These are phyloP conservation scores for Sebastes kiyomatsui DNA, from an alignment of 2,797 vertebrate species.

Conservation along the genomic window DNA sequence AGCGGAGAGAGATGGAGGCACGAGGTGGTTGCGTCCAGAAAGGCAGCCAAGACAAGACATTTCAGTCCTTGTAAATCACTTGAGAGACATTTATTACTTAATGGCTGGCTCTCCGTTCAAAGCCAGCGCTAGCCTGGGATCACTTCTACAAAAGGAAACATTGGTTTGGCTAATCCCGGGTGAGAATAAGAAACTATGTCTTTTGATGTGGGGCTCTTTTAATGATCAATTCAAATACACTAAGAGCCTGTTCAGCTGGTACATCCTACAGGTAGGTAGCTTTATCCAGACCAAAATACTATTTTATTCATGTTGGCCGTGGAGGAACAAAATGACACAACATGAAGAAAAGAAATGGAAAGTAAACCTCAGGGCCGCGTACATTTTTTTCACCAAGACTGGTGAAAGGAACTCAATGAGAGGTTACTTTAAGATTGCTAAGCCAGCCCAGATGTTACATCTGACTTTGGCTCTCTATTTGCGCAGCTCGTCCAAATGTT, in stretches of 20 bases:
- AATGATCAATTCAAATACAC: background rate
- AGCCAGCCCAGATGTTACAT: background rate
- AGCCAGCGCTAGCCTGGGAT: background rate
- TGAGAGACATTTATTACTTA: conserved; percentile 32
- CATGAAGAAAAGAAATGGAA: background rate
- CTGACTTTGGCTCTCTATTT: background rate
- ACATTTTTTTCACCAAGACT: background rate
- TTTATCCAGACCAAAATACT: background rate
- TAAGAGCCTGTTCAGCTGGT: background rate
- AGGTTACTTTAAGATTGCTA: background rate
- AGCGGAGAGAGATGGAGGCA: conserved; percentile 10
- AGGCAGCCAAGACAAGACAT: conserved; percentile 47
- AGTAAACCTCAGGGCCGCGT: background rate
- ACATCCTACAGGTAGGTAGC: background rate
- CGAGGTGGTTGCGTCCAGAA: conserved; percentile 10
- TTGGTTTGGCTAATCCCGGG: background rate
- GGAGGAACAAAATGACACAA: background rate
- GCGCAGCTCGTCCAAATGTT: background rate
- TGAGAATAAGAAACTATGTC: background rate
- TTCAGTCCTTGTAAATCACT: conserved; percentile 48
- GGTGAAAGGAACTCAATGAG: background rate
- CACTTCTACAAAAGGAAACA: conserved; percentile 14
- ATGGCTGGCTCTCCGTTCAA: conserved; percentile 21
- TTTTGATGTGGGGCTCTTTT: background rate
- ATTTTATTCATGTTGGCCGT: background rate